These are phyloP conservation scores for Symphodus melops DNA, from an alignment of 2,113 vertebrate species.

Conservation along the genomic window DNA sequence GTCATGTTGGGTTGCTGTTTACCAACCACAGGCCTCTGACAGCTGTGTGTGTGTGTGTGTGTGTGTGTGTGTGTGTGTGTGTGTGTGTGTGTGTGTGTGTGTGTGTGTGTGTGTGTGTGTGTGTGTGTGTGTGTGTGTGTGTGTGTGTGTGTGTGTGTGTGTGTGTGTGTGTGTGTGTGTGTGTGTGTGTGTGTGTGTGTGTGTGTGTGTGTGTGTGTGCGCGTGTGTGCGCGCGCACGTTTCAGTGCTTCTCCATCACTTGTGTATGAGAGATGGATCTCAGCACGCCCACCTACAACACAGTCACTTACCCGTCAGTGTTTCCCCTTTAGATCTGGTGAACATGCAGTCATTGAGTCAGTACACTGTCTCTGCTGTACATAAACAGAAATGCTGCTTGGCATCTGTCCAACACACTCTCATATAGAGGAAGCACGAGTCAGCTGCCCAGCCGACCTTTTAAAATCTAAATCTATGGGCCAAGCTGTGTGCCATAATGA, in stretches of 20 bases:
- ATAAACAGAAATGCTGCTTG: constrained; percentile 34
- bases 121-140: constrained; percentile 3
- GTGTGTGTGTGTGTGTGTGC: constrained; percentile 2
- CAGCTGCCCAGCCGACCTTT: constrained; percentile 31
- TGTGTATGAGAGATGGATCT: constrained; percentile 32
- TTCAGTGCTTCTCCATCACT: constrained; percentile 2
- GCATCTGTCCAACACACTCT: constrained; percentile 35
- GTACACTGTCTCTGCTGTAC: constrained; percentile 14
- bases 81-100: neutral
- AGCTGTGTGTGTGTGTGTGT: constrained; percentile 13
- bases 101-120: constrained; percentile 10
- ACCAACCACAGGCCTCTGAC: constrained; percentile 25
- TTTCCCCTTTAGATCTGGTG: constrained; percentile 36
- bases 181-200: constrained; percentile 10
- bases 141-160: constrained; percentile 10
- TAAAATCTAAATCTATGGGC: constrained; percentile 35
- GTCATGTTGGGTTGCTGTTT: constrained; percentile 54
- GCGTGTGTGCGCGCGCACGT: too few species aligned
- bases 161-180: constrained; percentile 3
- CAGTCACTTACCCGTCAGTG: constrained; percentile 31
- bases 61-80: constrained; percentile 2
- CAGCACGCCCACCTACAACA: constrained; percentile 28
- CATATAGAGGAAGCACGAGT: constrained; percentile 7
- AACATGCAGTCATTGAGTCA: constrained; percentile 51
- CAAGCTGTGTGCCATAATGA: constrained; percentile 32